These are phyloP conservation scores for Calliphora vicina DNA, from an alignment of 1,140 invertebrate genomes.

Conservation along the genomic window DNA sequence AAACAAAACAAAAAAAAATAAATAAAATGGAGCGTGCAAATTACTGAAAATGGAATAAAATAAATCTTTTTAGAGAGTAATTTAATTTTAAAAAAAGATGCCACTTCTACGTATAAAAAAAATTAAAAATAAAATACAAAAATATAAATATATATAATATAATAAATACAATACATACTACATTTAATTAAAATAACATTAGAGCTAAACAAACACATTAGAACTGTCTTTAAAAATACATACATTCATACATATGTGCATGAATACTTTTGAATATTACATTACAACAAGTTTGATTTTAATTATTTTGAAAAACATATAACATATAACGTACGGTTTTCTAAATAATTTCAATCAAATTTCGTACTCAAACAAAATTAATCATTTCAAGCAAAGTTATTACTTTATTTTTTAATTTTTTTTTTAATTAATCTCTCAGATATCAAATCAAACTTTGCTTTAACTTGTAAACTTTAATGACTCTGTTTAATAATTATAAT, in stretches of 20 bases:
- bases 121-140: neutral
- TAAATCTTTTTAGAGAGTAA: neutral
- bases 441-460: slow-evolving; percentile 12
- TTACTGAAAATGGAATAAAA: neutral
- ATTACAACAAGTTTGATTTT: neutral
- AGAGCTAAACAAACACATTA: neutral
- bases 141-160: neutral
- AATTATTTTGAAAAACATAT: neutral
- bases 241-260: neutral
- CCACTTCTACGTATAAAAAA: neutral
- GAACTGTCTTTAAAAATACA: neutral
- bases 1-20: neutral
- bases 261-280: neutral
- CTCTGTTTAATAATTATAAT: slow-evolving; percentile 19
- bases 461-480: slow-evolving; percentile 29
- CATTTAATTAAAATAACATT: neutral
- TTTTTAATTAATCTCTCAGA: neutral
- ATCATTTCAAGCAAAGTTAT: slow-evolving; percentile 8
- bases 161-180: neutral
- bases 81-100: neutral
- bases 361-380: neutral
- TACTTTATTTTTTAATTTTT: neutral
- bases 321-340: neutral
- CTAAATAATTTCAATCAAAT: neutral
- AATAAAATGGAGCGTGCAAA: neutral